Base-by-base conservation (phyloP, 2,797 vertebrate species). In the Sebastes trivittatus region DNA sequence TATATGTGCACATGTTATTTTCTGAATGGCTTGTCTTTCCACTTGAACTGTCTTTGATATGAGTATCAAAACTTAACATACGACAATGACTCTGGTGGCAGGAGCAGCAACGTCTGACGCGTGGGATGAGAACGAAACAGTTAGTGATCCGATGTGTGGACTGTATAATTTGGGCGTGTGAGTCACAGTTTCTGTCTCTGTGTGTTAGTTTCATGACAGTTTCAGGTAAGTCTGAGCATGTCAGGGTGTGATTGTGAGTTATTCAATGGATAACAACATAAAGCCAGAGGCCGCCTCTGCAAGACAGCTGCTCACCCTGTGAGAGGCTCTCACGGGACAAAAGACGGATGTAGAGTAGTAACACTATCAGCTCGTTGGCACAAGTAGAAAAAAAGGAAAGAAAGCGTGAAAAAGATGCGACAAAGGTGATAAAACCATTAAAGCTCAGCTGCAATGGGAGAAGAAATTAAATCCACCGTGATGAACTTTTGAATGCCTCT, bases 181-280 rank as follows among this genome's bases (percentile, higher is more conserved):
- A 86, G 75, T 88, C 79, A 82, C 3, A 67, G 62, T 62, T 59
- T 88, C 79, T 32, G 11, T 62, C 3, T 54, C 9, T 2, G 13
- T 25, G 60, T 23, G 10, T 60, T n/a, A 16, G 22, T 67, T 77
- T 69, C 30, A 27, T 18, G 63, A 5, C 25, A 55, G 16, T 74
- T 80, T 79, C 64, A 82, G 77, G 72, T 74, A 42, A 68, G 81
- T 80, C 78, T 84, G 72, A 83, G 30, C 85, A 68, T 81, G 86
- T 79, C 38, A 27, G 49, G 34, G 16, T n/a, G 20, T 11, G 25
- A 36, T 20, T 22, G 5, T 14, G n/a, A 71, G 7, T 30, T 5
- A 69, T 72, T 62, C 9, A 27, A 6, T 54, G 52, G 30, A 58
- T 32, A 60, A 22, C 10, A 72, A 8, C 22, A 3, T 4, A 11